Evolutionary conservation across 2,888 invertebrate species (phyloP), one percentile per base, ranked within the genome.

Genomic region (Mamestra brassicae): DNA sequence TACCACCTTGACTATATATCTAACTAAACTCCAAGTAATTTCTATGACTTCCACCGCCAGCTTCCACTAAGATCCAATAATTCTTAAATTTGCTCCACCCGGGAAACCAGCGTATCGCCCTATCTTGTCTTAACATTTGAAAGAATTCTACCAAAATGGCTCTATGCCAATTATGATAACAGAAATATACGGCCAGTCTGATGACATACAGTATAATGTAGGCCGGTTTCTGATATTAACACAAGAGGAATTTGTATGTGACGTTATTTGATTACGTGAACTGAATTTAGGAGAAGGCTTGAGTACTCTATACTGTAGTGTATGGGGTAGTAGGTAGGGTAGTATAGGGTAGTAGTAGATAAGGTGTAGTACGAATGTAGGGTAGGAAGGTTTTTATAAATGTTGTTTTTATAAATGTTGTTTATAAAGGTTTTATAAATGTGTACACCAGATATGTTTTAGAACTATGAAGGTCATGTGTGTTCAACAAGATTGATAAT

Each of bases 131-230:
- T 69, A 62, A 70, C 74, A 81, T 85, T 81, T 78, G 36, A 81
- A 86, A 81, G 80, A 81, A 86, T 78, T 74, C 60, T 61, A 73
- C 45, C 70, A 61, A 78, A 78, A 85, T 85, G 84, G 84, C 80
- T 82, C 71, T 34, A 74, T 80, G 87, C 86, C 87, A 87, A 84
- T 74, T 71, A 71, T 81, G 85, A 87, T 84, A 81, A 80, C 68
- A 76, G 62, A 79, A 74, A 86, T 83, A 79, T 86, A 86, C 64
- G 74, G 58, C 63, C 52, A 50, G 52, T 71, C 62, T 67, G 73
- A 76, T 74, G 78, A 78, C 76, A 74, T 81, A 71, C 54, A 71
- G 60, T 78, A 68, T 61, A 71, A 76, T 69, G 65, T 69, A 66
- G 47, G 70, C 50, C 64, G 68, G 55, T 71, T 76, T 74, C 52